Percentiles rank a stretch among this genome's conserved stretches.
These are phyloP conservation scores for Lamellibrachia satsuma DNA, from an alignment of 2,888 invertebrate species.

Conservation along the genomic window DNA sequence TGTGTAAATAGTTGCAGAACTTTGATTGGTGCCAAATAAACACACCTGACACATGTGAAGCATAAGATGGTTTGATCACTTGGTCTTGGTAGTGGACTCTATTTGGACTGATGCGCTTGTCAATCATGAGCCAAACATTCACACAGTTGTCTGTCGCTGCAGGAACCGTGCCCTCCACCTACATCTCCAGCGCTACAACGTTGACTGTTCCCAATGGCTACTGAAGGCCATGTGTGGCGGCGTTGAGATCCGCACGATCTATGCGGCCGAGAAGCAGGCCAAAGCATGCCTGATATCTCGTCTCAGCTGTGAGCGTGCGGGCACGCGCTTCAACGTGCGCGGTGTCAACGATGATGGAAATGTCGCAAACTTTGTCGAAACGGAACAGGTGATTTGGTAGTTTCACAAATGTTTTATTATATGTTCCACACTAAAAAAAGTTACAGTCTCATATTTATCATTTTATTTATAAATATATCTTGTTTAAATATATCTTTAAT, in stretches of 20 bases:
- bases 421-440: too few species aligned
- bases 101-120: too few species aligned
- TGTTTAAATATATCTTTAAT: too few species aligned
- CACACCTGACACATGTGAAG: too few species aligned
- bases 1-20: too few species aligned
- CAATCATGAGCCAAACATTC: background rate
- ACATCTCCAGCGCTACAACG: constrained; percentile 88
- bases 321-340: constrained; percentile 96
- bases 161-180: constrained; percentile 95
- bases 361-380: constrained; percentile 99
- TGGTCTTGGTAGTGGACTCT: too few species aligned
- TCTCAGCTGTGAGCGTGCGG: constrained; percentile 96
- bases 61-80: too few species aligned
- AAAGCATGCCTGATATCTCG: constrained; percentile 92
- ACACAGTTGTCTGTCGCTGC: constrained; percentile 32
- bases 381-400: constrained; percentile 83
- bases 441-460: too few species aligned
- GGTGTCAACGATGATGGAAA: constrained; percentile 99
- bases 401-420: background rate
- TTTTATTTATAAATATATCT: too few species aligned
- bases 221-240: constrained; percentile 96
- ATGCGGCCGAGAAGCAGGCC: constrained; percentile 93
- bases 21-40: too few species aligned
- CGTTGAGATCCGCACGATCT: constrained; percentile 95
- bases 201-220: constrained; percentile 90